Base-by-base conservation (phyloP, 2,113 vertebrate species). In the Martes martes region DNA sequence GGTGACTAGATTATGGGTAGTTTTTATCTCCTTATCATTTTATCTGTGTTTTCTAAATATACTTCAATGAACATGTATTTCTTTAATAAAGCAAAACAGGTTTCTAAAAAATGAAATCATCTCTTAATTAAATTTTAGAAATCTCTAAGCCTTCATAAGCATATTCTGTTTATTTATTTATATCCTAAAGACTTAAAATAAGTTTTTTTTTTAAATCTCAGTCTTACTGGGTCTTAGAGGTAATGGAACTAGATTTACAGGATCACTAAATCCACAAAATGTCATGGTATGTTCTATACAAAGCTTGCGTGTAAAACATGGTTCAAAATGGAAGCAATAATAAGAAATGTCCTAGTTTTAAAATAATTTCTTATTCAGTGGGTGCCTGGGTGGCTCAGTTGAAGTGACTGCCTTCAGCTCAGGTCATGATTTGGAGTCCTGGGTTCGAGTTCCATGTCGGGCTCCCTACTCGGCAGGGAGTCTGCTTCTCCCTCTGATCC, bases 1-100 rank as follows among this genome's bases (percentile, higher is more conserved):
- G 16, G 4, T 84, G 31, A 91, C 33, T 88, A 10, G 50, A 82
- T 89, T 79, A 65, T 10, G 85, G 19, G 18, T 31, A 14, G 57
- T 55, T 91, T 96, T 90, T 4, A 63, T 89, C 94, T 91, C 78
- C 74, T 89, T 91, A 67, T 45, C 80, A 36, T 85, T 88, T 71
- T 67, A 59, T 39, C 31, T 79, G 14, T 69, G 14, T 69, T 96
- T 94, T 94, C 42, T 45, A 94, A 76, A 81, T 89, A 80, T 81
- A 93, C 84, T 95, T 95, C 78, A 88, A 47, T 81, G 50, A 89
- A 45, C 23, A 78, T 67, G 19, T 69, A 89, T 79, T 73, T 71
- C 42, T 85, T 94, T 92, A 80, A 85, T 45, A 83, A 79, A 28
- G n/a, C 76, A 90, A 80, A 85, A 81, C 10, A 42, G 52, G 18